phyloP scores from a whole-genome alignment of 2,888 invertebrate genomes.

The Thera britannica region DNA sequence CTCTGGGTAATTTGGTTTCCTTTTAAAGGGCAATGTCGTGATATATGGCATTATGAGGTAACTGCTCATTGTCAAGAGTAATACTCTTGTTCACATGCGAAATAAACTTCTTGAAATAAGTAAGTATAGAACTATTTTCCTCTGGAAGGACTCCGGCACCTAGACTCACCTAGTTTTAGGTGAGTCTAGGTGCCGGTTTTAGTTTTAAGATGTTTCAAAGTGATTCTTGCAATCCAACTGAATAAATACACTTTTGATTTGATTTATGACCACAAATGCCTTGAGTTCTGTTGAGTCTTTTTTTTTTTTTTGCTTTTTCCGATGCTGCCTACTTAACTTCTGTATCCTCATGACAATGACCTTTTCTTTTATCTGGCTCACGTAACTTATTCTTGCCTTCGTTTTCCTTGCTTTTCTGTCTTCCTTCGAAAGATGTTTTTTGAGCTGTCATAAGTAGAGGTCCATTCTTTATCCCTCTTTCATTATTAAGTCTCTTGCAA shows the following conservation, averaged over 20 bases:
- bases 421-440: neutral
- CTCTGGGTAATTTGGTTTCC: constrained; percentile 47
- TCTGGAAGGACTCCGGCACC: no score
- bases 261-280: no score
- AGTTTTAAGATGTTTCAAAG: no score
- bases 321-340: neutral
- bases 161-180: no score
- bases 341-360: neutral
- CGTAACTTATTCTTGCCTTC: neutral
- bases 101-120: neutral
- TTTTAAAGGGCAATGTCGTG: constrained; percentile 43
- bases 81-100: constrained; percentile 1
- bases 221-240: no score
- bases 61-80: constrained; percentile 14
- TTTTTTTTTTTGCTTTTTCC: neutral
- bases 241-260: no score
- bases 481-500: no score
- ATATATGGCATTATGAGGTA: constrained; percentile 15
- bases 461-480: neutral
- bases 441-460: neutral
- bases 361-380: neutral
- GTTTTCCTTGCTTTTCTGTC: neutral
- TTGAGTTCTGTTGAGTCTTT: neutral
- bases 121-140: neutral
- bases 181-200: no score